These are phyloP conservation scores for Carassius carassius DNA, from an alignment of 2,113 vertebrate genomes.

Conservation along the genomic window DNA sequence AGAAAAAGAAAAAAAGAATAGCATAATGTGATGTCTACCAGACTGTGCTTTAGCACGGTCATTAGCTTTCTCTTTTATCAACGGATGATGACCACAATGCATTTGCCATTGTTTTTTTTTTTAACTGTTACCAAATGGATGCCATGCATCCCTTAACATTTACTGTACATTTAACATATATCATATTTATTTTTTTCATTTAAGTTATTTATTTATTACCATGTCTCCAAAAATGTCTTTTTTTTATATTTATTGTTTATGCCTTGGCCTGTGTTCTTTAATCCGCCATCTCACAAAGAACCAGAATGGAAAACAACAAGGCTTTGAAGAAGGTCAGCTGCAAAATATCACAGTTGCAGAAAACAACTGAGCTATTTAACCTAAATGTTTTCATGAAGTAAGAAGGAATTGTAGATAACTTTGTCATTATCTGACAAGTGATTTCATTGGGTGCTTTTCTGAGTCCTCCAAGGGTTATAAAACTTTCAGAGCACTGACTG, in stretches of 20 bases:
- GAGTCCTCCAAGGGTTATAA: conserved; percentile 10
- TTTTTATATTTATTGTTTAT: conserved; percentile 77
- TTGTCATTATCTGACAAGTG: neutral
- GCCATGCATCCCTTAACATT: conserved; percentile 81
- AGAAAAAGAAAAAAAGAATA: neutral
- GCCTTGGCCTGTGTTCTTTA: conserved; percentile 59
- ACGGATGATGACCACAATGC: conserved; percentile 34
- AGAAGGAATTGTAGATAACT: conserved; percentile 1
- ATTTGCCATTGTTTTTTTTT: conserved; percentile 43
- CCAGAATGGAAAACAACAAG: conserved; percentile 21
- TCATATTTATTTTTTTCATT: conserved; percentile 78
- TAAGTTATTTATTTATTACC: conserved; percentile 87
- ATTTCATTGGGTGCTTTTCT: conserved; percentile 12
- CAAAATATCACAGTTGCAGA: neutral
- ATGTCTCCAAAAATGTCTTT: conserved; percentile 65
- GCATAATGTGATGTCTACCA: neutral
- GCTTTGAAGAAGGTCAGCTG: conserved; percentile 17
- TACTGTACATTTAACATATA: conserved; percentile 75
- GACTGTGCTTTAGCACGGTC: neutral
- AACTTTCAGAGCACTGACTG: neutral
- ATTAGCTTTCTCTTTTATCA: conserved; percentile 16
- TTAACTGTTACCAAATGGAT: conserved; percentile 71
- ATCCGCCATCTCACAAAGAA: conserved; percentile 14
- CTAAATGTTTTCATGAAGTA: neutral
- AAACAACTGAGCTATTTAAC: neutral